These are phyloP conservation scores for Xestia rhomboidea DNA, from an alignment of 2,888 invertebrate genomes.

Conservation along the genomic window DNA sequence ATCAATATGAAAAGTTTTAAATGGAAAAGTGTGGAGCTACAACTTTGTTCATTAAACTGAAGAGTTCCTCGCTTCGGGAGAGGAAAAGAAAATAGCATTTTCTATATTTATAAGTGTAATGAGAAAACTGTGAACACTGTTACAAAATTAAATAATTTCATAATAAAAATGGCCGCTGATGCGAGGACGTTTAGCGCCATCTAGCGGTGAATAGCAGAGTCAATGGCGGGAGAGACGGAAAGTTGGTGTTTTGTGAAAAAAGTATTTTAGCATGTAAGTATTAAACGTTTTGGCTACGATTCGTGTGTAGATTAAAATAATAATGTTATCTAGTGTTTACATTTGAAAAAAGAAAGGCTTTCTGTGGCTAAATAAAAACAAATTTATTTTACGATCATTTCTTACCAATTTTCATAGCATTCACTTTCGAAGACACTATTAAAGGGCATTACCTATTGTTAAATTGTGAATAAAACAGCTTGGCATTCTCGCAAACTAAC, in stretches of 20 bases:
- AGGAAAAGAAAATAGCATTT: slow-evolving; percentile 77
- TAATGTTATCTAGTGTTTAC: not conserved
- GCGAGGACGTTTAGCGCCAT: slow-evolving; percentile 75
- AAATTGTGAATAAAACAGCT: not conserved
- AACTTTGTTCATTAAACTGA: slow-evolving; percentile 88
- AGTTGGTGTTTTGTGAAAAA: not conserved
- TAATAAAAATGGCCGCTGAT: slow-evolving; percentile 37
- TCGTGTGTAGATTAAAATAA: not conserved
- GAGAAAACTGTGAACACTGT: slow-evolving; percentile 77
- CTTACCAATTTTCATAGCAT: not conserved
- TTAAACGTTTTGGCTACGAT: not conserved
- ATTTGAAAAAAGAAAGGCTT: not conserved
- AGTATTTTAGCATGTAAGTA: not conserved
- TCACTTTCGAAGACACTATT: not conserved
- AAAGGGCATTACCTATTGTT: not conserved
- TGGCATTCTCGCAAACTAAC: not conserved
- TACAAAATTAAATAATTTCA: slow-evolving; percentile 68
- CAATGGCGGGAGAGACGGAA: not conserved
- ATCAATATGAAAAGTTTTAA: slow-evolving; percentile 86
- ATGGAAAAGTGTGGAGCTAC: slow-evolving; percentile 84
- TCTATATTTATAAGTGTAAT: slow-evolving; percentile 74
- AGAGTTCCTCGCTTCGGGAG: slow-evolving; percentile 76
- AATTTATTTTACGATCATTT: not conserved
- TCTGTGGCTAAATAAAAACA: not conserved
- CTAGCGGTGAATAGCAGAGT: slow-evolving; percentile 82